These are phyloP conservation scores for Nannoperca obscura DNA, from an alignment of 2,797 vertebrate species.

Conservation along the genomic window DNA sequence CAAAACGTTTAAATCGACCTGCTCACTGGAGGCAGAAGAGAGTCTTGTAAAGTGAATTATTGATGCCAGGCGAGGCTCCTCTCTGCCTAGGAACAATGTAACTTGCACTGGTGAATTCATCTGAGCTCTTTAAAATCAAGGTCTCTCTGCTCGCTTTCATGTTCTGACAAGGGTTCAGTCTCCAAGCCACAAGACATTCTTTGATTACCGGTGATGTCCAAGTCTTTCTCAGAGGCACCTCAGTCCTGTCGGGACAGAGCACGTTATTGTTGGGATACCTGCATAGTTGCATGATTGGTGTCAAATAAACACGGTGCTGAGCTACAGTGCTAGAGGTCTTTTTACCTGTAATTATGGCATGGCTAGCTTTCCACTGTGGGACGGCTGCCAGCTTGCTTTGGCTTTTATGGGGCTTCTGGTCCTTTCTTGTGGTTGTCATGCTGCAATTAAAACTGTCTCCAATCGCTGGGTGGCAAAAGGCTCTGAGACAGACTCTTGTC, in stretches of 20 bases:
- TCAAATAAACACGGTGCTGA: constrained; percentile 83
- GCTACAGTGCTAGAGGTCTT: constrained; percentile 86
- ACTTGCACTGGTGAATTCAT: constrained; percentile 63
- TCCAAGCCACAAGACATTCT: constrained; percentile 70
- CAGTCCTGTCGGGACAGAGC: constrained; percentile 81
- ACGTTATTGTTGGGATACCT: constrained; percentile 82
- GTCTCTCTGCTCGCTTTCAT: constrained; percentile 75
- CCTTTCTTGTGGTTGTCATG: constrained; percentile 97
- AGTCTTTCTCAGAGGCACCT: constrained; percentile 69
- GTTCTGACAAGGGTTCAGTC: constrained; percentile 71
- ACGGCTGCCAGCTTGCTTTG: constrained; percentile 93
- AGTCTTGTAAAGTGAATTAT: constrained; percentile 80
- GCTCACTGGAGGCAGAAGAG: constrained; percentile 73
- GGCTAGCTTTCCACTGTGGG: constrained; percentile 94
- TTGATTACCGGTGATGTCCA: constrained; percentile 77
- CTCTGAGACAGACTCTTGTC: constrained; percentile 90
- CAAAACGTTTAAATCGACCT: constrained; percentile 73
- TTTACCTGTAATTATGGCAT: constrained; percentile 98
- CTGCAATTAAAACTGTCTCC: constrained; percentile 97
- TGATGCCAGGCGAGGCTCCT: constrained; percentile 70
- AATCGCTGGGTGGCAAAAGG: constrained; percentile 95
- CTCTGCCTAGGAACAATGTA: constrained; percentile 78
- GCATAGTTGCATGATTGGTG: constrained; percentile 84
- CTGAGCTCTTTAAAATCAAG: constrained; percentile 76
- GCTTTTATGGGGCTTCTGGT: constrained; percentile 96